These are phyloP conservation scores for Conchocele bisecta DNA, from an alignment of 2,888 invertebrate species.

Conservation along the genomic window DNA sequence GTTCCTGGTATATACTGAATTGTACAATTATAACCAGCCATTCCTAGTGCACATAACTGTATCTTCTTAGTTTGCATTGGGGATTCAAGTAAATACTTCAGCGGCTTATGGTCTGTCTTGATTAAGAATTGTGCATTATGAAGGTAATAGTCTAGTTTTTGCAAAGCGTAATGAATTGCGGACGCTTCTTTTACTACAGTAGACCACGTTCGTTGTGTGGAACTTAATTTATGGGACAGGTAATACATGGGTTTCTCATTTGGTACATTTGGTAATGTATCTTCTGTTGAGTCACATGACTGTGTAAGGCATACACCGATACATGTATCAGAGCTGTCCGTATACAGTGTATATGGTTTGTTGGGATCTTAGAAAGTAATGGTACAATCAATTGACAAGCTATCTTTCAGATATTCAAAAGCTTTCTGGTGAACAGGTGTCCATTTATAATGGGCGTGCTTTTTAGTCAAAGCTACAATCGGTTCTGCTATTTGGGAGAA, in stretches of 20 bases:
- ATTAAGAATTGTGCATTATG: not conserved
- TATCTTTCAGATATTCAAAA: constrained; percentile 14
- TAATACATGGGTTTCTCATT: constrained; percentile 13
- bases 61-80: constrained; percentile 45
- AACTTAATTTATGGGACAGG: not conserved
- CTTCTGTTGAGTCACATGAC: not conserved
- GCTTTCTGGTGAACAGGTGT: not conserved
- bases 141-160: constrained; percentile 16
- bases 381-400: not conserved
- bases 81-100: constrained; percentile 33
- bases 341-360: constrained; percentile 9
- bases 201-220: not conserved
- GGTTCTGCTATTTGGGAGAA: constrained; percentile 34
- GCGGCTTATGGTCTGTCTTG: constrained; percentile 35
- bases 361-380: constrained; percentile 4
- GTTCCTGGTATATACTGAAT: constrained; percentile 33
- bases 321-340: constrained; percentile 16
- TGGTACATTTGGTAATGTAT: not conserved
- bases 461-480: constrained; percentile 20
- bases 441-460: constrained; percentile 16
- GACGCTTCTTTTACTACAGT: constrained; percentile 12
- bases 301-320: constrained; percentile 11
- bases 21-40: constrained; percentile 34
- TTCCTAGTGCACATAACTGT: constrained; percentile 40
- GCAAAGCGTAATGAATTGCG: constrained; percentile 14